Base-by-base conservation (phyloP, 2,797 vertebrate species). In the Emys orbicularis region DNA sequence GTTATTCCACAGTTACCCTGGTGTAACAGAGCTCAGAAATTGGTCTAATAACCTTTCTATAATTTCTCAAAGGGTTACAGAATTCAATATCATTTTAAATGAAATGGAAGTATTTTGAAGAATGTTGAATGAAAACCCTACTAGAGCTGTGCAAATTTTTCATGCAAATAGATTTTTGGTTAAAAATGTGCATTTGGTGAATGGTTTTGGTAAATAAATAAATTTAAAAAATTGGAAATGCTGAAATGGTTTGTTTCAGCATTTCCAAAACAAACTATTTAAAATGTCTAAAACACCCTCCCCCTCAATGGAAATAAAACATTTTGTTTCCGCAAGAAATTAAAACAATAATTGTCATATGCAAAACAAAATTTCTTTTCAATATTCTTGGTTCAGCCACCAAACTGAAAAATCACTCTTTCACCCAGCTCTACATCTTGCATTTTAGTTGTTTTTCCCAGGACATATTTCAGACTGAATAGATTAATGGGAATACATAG, bases 11-110 rank as follows among this genome's bases (percentile, higher is more conserved):
- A 2, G 4, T 4, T 83, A 12, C 12, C 2, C 19, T 86, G 15
- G 0, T 74, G 0, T 53, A 34, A 79, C 34, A 68, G 52, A 52
- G 54, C 0, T 0, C 15, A n/a, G 12, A 3, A 65, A 92, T 87
- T 53, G n/a, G 91, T 61, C 44, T 81, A 23, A 29, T 81, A 76
- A 88, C 57, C 56, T 86, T 83, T 4, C 19, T 95, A 49, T 53
- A 3, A 0, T 52, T 94, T 86, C 79, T 96, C 52, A 89, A 72
- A 81, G 72, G 72, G 12, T 54, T 91, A 21, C 16, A 87, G 47
- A 89, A 83, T 87, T 89, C 61, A 52, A 81, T 88, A 68, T 4
- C 83, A 53, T 44, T 50, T 81, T 25, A 57, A 72, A 54, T 34
- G 0, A 93, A 86, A 41, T 54, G 5, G 57, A 89, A 90, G 61